Evolutionary conservation across 2,888 invertebrate genomes (phyloP), one percentile per base, ranked within the genome.

Genomic region (Slavum lentiscoides): DNA sequence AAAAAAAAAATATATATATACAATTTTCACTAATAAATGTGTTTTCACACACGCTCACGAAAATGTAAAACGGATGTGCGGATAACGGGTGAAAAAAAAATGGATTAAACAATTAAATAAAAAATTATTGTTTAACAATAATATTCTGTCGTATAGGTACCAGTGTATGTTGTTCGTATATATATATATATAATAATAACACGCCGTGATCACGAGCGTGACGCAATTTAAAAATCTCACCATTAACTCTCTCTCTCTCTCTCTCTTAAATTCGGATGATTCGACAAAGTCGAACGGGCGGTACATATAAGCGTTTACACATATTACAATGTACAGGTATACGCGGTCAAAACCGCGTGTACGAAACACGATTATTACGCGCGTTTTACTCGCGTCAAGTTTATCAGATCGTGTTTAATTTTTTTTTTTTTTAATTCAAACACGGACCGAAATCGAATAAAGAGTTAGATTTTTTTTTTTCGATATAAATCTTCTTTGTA

Each of bases 261-360:
- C 30, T 30, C 30, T 30, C 30, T 43, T 43, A 59, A 59, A 68
- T 76, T 37, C 8, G 23, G 59, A 68, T 68, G 75, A 75, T 75
- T 75, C 67, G 43, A 67, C 75, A 61, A 67, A 64, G 58, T 58
- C 19, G 19, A 67, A 21, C 67, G n/a, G n/a, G n/a, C n/a, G n/a
- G n/a, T n/a, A n/a, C n/a, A n/a, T n/a, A n/a, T n/a, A n/a, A n/a
- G n/a, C n/a, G n/a, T n/a, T n/a, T n/a, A n/a, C n/a, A n/a, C n/a
- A n/a, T n/a, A n/a, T n/a, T n/a, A n/a, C n/a, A n/a, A n/a, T n/a
- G n/a, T n/a, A n/a, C n/a, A 23, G 11, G 21, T 39, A 21, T 19
- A n/a, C n/a, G 19, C n/a, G 37, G 5, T 37, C 37, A 43, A 73
- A 59, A 43, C 2, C 15, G 8, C 17, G 9, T 39, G 15, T 49